Conservation (phyloP, 2,888 invertebrate genomes). For the Magallana nippona region DNA sequence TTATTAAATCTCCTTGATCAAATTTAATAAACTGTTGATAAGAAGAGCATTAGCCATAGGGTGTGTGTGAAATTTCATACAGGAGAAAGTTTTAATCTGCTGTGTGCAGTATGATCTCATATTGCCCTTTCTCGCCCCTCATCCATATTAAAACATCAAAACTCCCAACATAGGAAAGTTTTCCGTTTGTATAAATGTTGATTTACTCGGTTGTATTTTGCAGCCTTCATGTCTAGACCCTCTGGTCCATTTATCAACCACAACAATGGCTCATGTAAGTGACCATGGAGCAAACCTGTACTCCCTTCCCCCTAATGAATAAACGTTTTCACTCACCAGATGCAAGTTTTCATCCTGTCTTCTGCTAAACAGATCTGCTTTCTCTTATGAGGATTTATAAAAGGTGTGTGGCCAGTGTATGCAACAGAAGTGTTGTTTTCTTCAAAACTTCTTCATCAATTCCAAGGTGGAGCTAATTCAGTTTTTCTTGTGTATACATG, state of each 20-base stretch:
- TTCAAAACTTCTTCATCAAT: slow-evolving; percentile 12
- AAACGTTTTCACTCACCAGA: background rate
- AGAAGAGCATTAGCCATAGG: slow-evolving; percentile 1
- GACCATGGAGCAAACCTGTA: background rate
- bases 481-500: slow-evolving; percentile 9
- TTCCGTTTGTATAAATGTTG: too few species aligned
- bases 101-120: slow-evolving; percentile 12
- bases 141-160: background rate
- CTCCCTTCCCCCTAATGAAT: background rate
- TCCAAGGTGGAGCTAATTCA: slow-evolving; percentile 12
- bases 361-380: background rate
- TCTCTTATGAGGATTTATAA: background rate
- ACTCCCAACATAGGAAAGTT: too few species aligned
- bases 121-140: background rate
- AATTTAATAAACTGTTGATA: slow-evolving; percentile 35
- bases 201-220: background rate
- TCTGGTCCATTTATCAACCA: slow-evolving; percentile 15
- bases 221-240: slow-evolving; percentile 13
- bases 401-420: slow-evolving; percentile 13
- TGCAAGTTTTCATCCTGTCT: slow-evolving; percentile 25
- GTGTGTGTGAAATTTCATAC: background rate
- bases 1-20: slow-evolving; percentile 18
- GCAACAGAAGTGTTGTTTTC: slow-evolving; percentile 2
- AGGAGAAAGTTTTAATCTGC: slow-evolving; percentile 3
- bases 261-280: slow-evolving; percentile 28